Percentiles rank a stretch among this genome's conserved stretches.
Conservation (phyloP, 1,140 invertebrate species). For the Stegodyphus dumicola region DNA sequence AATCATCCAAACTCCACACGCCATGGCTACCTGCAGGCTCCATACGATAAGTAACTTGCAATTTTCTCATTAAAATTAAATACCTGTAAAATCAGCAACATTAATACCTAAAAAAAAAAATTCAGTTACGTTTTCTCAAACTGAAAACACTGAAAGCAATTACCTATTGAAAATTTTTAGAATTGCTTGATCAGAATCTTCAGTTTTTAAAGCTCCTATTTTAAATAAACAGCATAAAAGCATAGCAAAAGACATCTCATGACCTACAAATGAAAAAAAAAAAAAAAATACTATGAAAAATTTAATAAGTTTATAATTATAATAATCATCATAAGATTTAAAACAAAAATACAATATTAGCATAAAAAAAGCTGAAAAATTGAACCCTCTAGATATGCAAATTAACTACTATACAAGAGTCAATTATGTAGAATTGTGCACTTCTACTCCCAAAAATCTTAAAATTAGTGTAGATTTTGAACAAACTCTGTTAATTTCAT, state of each 20-base stretch:
- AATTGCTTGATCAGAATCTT: constrained; percentile 83
- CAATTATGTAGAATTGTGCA: too few relatives aligned
- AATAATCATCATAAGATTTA: constrained; percentile 14
- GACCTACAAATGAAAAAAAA: constrained; percentile 71
- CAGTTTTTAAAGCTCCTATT: constrained; percentile 79
- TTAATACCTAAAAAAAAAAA: too few relatives aligned
- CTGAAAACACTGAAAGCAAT: constrained; percentile 9
- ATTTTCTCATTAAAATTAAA: constrained; percentile 82
- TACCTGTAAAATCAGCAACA: constrained; percentile 75
- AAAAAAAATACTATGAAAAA: not conserved
- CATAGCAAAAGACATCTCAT: constrained; percentile 97
- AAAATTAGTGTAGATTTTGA: too few relatives aligned
- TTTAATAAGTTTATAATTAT: not conserved
- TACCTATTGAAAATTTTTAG: constrained; percentile 78
- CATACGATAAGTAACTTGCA: constrained; percentile 95
- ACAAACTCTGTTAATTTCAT: too few relatives aligned
- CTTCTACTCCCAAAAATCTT: too few relatives aligned
- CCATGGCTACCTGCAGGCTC: constrained; percentile 99
- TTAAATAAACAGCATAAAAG: constrained; percentile 96
- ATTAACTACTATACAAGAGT: too few relatives aligned
- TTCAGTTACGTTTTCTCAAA: too few relatives aligned
- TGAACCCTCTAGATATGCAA: too few relatives aligned
- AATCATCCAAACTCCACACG: constrained; percentile 95
- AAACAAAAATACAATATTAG: not conserved
- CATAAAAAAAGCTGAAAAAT: too few relatives aligned